Evolutionary conservation across 2,797 vertebrate species (phyloP).

Genomic region (Channallabes apus): DNA sequence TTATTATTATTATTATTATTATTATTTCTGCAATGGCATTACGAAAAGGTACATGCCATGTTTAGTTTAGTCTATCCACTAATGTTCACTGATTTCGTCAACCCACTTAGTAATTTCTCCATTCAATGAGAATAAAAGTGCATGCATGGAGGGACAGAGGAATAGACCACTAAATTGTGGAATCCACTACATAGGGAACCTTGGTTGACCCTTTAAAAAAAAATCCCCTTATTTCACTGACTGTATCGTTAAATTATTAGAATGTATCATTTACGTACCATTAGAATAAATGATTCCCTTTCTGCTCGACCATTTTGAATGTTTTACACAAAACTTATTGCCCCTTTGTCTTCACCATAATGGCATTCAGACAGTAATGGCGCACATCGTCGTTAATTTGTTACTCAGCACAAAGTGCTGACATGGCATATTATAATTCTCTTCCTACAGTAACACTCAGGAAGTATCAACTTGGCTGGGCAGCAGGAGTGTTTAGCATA

Average conservation of each 20-base stretch:
- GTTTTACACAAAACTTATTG: not conserved
- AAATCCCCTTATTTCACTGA: not conserved
- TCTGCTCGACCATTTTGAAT: conserved; percentile 12
- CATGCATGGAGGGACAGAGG: not conserved
- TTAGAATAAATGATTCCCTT: not conserved
- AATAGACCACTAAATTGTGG: not conserved
- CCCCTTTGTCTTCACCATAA: conserved; percentile 20
- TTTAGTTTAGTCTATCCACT: not conserved
- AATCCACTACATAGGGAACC: not conserved
- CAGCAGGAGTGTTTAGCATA: not conserved
- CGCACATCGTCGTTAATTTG: not conserved
- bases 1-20: too few species aligned
- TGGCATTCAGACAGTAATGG: conserved; percentile 18
- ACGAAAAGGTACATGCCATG: not conserved
- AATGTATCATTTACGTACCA: not conserved
- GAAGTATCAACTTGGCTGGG: not conserved
- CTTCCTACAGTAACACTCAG: not conserved
- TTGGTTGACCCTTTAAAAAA: not conserved
- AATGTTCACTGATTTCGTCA: not conserved
- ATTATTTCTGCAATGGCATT: not conserved
- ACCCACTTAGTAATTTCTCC: not conserved
- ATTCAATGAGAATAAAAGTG: not conserved
- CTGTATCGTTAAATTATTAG: not conserved
- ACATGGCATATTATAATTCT: not conserved
- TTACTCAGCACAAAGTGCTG: not conserved